Evolutionary conservation across 2,797 vertebrate species (phyloP), one percentile per base, ranked within the genome.

Genomic region (Sandelia bainsii): DNA sequence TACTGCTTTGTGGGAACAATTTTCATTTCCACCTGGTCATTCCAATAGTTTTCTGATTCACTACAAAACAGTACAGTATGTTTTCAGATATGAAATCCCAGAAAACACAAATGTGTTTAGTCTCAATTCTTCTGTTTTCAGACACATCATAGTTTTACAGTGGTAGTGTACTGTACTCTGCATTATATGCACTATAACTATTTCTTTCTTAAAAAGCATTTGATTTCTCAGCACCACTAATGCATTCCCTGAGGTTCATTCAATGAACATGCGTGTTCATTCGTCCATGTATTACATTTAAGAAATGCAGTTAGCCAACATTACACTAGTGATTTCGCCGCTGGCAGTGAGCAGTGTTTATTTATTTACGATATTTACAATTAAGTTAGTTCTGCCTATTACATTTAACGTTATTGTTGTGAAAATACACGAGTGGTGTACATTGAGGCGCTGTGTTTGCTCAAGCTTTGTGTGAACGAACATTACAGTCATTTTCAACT

Each of bases 21-120:
- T 77, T 72, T 85, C 56, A 81, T 85, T 81, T 80, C 50, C 66
- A 72, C 34, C 48, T 23, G 22, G 63, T 66, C 54, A 64, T 58
- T 57, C 52, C 37, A 69, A 42, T 50, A 58, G 27, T 57, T 74
- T 40, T 73, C 34, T 32, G 34, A 74, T 52, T 67, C 65, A 50
- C 16, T 45, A 40, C 10, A 12, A 69, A 59, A 59, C 19, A 54
- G 42, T 13, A 22, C 17, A 20, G 10, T n/a, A 34, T 20, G 16
- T 29, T 63, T 61, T 2, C 62, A 25, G 32, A 17, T 20, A 9
- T 34, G 7, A 34, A 67, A 63, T 61, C 9, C 16, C 77, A 67
- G 42, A 49, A 56, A 69, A 44, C 13, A 45, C 4, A 25, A 34
- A 25, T 34, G 12, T 39, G 32, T 81, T 72, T 45, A 52, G 4